These are phyloP conservation scores for Volucella inanis DNA, from an alignment of 2,888 invertebrate species.

Conservation along the genomic window DNA sequence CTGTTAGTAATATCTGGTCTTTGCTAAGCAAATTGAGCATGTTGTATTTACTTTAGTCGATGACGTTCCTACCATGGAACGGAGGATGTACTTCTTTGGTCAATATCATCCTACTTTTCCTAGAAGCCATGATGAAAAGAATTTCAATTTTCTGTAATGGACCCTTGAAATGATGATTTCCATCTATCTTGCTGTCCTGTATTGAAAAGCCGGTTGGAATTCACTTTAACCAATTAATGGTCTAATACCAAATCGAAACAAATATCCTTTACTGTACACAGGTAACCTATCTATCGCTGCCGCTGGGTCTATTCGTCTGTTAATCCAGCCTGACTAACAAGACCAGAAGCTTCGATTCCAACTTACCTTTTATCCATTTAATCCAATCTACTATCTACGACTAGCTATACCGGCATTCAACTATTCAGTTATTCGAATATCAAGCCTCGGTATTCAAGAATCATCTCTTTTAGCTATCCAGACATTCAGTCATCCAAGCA, in stretches of 20 bases:
- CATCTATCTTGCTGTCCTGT: no score
- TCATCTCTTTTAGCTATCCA: not conserved
- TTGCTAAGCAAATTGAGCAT: no score
- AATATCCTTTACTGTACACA: conserved; percentile 9
- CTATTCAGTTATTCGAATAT: no score
- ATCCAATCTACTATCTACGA: no score
- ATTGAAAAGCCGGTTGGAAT: not conserved
- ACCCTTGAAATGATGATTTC: no score
- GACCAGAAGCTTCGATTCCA: not conserved
- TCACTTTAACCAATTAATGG: conserved; percentile 27
- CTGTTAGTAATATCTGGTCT: conserved; percentile 33
- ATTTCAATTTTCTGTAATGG: no score
- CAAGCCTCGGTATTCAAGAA: no score
- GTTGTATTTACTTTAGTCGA: not conserved
- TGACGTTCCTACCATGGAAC: not conserved
- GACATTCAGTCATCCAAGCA: not conserved
- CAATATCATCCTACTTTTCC: not conserved
- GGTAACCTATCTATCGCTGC: conserved; percentile 13
- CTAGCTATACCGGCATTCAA: no score
- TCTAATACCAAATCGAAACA: conserved; percentile 29
- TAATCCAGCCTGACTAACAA: conserved; percentile 40
- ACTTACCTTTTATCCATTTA: conserved; percentile 5
- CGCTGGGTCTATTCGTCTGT: conserved; percentile 22
- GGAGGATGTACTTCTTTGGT: not conserved
- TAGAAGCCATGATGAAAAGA: not conserved